Conservation (phyloP, 2,888 invertebrate genomes). For the Mesoligia furuncula region DNA sequence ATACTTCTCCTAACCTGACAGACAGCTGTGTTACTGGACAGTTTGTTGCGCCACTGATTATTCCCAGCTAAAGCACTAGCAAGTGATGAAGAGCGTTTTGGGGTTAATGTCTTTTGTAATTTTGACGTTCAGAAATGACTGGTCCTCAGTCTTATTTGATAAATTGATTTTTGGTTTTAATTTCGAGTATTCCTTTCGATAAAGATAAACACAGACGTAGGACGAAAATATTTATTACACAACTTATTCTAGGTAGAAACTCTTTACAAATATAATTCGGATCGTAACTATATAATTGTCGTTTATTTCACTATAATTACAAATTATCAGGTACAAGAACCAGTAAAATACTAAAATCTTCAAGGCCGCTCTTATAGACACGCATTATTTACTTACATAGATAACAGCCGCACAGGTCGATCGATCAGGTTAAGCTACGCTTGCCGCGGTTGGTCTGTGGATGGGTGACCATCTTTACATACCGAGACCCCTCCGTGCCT, state of each 20-base stretch:
- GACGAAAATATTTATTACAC: constrained; percentile 16
- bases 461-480: too few species aligned
- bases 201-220: background rate
- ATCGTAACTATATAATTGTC: background rate
- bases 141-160: background rate
- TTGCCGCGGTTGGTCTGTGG: too few species aligned
- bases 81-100: background rate
- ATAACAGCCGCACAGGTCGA: too few species aligned
- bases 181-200: background rate
- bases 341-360: background rate
- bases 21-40: background rate
- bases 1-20: background rate
- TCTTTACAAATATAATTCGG: background rate
- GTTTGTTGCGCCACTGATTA: background rate
- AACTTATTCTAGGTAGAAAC: constrained; percentile 3
- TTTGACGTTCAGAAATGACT: too few species aligned
- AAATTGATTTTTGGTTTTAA: background rate
- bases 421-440: too few species aligned
- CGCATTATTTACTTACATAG: background rate
- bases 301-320: constrained; percentile 23
- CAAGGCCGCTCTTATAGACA: background rate
- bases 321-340: constrained; percentile 21
- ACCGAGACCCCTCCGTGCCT: too few species aligned
- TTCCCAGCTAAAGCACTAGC: background rate
- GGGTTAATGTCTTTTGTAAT: too few species aligned